Evolutionary conservation across 2,113 vertebrate species (phyloP).

Genomic region (Acrocephalus kingi): DNA sequence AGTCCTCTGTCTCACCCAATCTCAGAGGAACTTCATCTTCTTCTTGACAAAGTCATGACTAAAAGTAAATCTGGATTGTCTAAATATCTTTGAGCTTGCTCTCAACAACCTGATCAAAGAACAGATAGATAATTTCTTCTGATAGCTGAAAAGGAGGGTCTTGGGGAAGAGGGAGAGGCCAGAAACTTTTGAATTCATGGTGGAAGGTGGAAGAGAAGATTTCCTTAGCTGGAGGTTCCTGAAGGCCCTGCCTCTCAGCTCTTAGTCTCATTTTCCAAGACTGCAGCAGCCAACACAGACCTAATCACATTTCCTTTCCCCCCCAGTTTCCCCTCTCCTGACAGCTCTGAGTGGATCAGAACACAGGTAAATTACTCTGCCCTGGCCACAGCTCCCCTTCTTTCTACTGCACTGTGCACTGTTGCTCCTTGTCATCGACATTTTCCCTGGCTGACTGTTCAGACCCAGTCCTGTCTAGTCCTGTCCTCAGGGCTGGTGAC

Average conservation of each 20-base stretch:
- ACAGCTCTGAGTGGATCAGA: neutral
- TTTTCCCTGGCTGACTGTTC: neutral
- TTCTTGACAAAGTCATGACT: neutral
- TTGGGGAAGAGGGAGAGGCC: neutral
- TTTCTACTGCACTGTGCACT: fast-evolving
- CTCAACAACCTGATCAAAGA: neutral
- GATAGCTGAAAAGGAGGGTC: neutral
- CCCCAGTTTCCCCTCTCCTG: neutral
- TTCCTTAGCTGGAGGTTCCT: neutral
- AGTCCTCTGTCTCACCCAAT: neutral
- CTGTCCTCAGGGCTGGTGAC: neutral
- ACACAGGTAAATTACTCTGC: neutral
- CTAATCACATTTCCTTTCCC: neutral
- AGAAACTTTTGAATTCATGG: neutral
- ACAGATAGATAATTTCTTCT: neutral
- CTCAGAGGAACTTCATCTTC: neutral
- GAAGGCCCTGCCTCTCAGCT: neutral
- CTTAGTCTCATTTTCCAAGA: neutral
- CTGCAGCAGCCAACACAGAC: neutral
- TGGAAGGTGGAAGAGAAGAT: neutral
- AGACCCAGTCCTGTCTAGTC: neutral
- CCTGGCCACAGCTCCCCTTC: neutral
- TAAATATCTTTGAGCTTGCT: neutral
- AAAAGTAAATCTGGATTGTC: neutral
- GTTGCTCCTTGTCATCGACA: neutral